Base-by-base conservation (phyloP, 2,888 invertebrate genomes). In the Hypolimnas misippus region DNA sequence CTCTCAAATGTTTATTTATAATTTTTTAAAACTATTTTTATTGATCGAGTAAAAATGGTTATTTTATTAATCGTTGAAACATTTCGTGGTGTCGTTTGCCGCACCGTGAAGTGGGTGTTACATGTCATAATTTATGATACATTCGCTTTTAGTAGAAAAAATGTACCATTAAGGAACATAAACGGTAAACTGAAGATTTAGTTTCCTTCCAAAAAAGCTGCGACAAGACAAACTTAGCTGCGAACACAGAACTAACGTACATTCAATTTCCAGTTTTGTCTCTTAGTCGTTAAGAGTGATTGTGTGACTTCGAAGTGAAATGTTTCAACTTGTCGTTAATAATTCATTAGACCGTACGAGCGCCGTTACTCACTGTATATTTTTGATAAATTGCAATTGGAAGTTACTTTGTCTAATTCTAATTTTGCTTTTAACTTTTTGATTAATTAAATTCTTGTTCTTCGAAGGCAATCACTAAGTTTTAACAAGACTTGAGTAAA, bases 91-190 rank as follows among this genome's bases (percentile, higher is more conserved):
- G 73, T 73, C 74, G 72, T 73, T 71, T 72, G 74, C 70, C 69
- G 61, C 63, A 66, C 71, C 70, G 71, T 73, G 75, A 73, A 77
- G 78, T 82, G 81, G 84, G 86, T 83, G 87, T 88, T 77, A 79
- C 77, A 74, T 84, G 82, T 84, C 87, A 85, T 86, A 86, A 88
- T 84, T 87, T 85, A 88, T 89, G 84, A 87, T 83, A 82, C 80
- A 84, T 86, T 79, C 79, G 78, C 73, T 75, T 79, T 75, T 70
- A 72, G 71, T 70, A 75, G 73, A 81, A 84, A 84, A 84, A 83
- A 76, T 71, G 66, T 59, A 72, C 81, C 88, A 88, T 87, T 89
- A 87, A 82, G 79, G 79, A 81, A 78, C 76, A 82, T 84, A 86
- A 89, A 89, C 84, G 85, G 87, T 88, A 83, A 86, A 87, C 86